Percentiles rank a stretch among this genome's conserved stretches.
These are phyloP conservation scores for Dreissena rostriformis DNA, from an alignment of 1,140 invertebrate species.

Conservation along the genomic window DNA sequence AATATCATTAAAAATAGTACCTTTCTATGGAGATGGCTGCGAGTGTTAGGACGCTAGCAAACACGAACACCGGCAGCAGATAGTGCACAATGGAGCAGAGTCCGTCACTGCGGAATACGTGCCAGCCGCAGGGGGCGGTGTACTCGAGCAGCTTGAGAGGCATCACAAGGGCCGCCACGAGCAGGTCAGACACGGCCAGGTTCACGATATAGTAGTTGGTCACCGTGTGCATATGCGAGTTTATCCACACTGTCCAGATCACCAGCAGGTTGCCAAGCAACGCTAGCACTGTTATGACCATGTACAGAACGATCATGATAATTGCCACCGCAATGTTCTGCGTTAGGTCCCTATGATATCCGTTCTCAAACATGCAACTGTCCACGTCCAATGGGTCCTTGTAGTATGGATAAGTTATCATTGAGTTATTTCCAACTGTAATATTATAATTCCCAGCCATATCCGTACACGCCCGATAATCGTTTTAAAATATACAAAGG, in stretches of 20 bases:
- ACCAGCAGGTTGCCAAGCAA: constrained; percentile 77
- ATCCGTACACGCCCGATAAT: too few relatives aligned
- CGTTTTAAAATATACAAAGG: too few relatives aligned
- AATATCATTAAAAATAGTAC: constrained; percentile 79
- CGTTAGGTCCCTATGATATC: constrained; percentile 66
- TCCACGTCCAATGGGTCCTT: too few relatives aligned
- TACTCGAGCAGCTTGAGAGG: constrained; percentile 83
- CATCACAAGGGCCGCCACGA: constrained; percentile 82
- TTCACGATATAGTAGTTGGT: constrained; percentile 84
- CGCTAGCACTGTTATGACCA: constrained; percentile 79
- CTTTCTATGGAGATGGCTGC: constrained; percentile 83
- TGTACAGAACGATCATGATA: constrained; percentile 70
- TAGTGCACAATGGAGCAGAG: constrained; percentile 81
- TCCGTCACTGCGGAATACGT: constrained; percentile 77
- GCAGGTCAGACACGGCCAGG: constrained; percentile 81
- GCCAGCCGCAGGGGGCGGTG: constrained; percentile 79
- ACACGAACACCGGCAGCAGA: constrained; percentile 82
- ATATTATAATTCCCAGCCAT: too few relatives aligned
- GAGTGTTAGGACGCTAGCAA: constrained; percentile 81
- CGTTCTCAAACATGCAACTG: too few relatives aligned
- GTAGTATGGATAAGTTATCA: too few relatives aligned
- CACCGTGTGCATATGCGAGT: constrained; percentile 82
- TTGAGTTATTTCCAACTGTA: too few relatives aligned
- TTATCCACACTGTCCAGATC: constrained; percentile 77
- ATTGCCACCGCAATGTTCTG: constrained; percentile 61